Percentiles rank a stretch among this genome's conserved stretches.
Evolutionary conservation across 1,140 invertebrate genomes (phyloP).

Genomic region (Temnothorax longispinosus): DNA sequence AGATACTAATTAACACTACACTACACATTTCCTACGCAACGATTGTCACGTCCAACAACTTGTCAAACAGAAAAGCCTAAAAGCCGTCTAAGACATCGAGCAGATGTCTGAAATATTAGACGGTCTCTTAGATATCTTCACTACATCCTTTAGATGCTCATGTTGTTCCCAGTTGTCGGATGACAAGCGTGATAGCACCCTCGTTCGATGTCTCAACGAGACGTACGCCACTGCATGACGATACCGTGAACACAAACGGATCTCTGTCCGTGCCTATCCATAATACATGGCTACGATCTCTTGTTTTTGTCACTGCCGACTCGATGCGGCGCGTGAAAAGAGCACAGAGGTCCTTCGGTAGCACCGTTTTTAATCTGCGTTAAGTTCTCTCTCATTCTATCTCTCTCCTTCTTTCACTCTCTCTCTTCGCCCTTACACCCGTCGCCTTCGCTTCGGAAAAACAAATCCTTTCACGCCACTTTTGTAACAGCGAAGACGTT

Average conservation of each 20-base stretch:
- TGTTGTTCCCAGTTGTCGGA: neutral
- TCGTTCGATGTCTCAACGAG: conserved; percentile 28
- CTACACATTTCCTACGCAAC: neutral
- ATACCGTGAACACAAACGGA: conserved; percentile 76
- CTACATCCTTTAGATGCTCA: neutral
- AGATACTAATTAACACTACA: neutral
- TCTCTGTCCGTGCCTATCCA: conserved; percentile 78
- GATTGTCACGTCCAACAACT: neutral
- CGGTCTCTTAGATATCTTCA: conserved; percentile 31
- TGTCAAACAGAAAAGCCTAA: neutral
- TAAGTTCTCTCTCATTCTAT: neutral
- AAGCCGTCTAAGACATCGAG: neutral
- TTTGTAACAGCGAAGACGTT: neutral
- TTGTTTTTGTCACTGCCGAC: conserved; percentile 74
- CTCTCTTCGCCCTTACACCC: neutral
- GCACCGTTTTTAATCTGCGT: neutral
- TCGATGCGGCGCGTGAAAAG: conserved; percentile 12
- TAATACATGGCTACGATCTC: conserved; percentile 69
- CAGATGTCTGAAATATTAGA: conserved; percentile 55
- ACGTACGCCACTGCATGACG: conserved; percentile 66
- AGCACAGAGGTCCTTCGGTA: conserved; percentile 36
- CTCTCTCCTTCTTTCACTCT: neutral
- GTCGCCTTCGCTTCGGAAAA: neutral
- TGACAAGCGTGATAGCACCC: conserved; percentile 7
- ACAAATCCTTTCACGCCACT: conserved; percentile 19